Conservation (phyloP, 1,140 invertebrate genomes). For the Tachypleus tridentatus region DNA sequence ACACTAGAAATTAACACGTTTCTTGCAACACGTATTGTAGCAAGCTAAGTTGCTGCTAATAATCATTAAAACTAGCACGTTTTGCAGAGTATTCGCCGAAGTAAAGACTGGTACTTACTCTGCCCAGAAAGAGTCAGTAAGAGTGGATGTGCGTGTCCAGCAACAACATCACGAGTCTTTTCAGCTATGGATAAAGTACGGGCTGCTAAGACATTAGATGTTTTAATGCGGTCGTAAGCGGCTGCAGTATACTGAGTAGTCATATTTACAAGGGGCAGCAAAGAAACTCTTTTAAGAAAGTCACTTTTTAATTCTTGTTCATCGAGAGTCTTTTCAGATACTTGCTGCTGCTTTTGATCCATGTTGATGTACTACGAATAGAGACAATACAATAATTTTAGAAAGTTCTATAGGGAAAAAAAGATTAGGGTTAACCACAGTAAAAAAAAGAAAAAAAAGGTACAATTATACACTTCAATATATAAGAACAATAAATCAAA, state of each 20-base stretch:
- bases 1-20: no score
- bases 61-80: no score
- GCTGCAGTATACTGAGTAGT: constrained; percentile 16
- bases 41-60: no score
- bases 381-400: no score
- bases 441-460: no score
- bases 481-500: background rate
- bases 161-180: constrained; percentile 16
- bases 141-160: constrained; percentile 16
- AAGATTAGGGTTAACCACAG: background rate
- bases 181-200: constrained; percentile 20
- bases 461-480: background rate
- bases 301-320: constrained; percentile 14
- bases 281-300: constrained; percentile 15
- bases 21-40: no score
- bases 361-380: no score
- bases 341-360: background rate
- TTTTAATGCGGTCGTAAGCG: constrained; percentile 18
- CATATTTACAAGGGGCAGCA: constrained; percentile 16
- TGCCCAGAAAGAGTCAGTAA: constrained; percentile 18
- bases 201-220: constrained; percentile 14
- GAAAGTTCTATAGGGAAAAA: background rate
- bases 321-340: background rate
- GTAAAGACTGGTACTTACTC: constrained; percentile 8
- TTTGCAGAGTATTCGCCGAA: no score